These are phyloP conservation scores for Drosophila sordidula DNA, from an alignment of 2,888 invertebrate species.

Conservation along the genomic window DNA sequence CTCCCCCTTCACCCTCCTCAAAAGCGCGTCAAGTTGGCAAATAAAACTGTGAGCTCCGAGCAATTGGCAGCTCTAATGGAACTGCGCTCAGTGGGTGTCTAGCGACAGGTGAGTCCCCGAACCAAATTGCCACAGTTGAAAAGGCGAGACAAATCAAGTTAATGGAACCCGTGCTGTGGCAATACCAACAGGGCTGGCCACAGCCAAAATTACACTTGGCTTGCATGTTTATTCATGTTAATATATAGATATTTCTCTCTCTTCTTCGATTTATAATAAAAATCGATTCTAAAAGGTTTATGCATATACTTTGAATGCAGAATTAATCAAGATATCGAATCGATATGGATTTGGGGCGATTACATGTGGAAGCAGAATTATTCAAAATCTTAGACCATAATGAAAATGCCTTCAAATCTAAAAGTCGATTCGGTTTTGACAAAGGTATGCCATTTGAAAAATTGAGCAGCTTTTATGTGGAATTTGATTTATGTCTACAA, in stretches of 20 bases:
- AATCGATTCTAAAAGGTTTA: too few relatives aligned
- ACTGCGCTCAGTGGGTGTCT: not conserved
- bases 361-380: too few relatives aligned
- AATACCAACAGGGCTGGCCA: not conserved
- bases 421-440: not conserved
- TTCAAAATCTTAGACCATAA: too few relatives aligned
- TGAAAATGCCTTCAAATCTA: not conserved
- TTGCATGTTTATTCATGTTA: too few relatives aligned
- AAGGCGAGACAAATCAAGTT: constrained; percentile 26
- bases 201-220: too few relatives aligned
- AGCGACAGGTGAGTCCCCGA: constrained; percentile 1
- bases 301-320: too few relatives aligned
- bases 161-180: constrained; percentile 15
- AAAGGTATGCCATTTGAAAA: not conserved
- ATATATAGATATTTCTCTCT: too few relatives aligned
- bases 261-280: too few relatives aligned
- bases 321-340: too few relatives aligned
- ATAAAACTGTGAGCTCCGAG: constrained; percentile 20
- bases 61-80: constrained; percentile 31
- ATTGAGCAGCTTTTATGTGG: too few relatives aligned
- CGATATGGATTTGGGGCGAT: too few relatives aligned
- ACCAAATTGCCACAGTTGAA: constrained; percentile 8
- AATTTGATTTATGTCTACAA: not conserved
- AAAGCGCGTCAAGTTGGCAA: constrained; percentile 13
- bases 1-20: not conserved